Evolutionary conservation across 2,113 vertebrate species (phyloP), one percentile per base, ranked within the genome.

Genomic region (Diglossa brunneiventris): DNA sequence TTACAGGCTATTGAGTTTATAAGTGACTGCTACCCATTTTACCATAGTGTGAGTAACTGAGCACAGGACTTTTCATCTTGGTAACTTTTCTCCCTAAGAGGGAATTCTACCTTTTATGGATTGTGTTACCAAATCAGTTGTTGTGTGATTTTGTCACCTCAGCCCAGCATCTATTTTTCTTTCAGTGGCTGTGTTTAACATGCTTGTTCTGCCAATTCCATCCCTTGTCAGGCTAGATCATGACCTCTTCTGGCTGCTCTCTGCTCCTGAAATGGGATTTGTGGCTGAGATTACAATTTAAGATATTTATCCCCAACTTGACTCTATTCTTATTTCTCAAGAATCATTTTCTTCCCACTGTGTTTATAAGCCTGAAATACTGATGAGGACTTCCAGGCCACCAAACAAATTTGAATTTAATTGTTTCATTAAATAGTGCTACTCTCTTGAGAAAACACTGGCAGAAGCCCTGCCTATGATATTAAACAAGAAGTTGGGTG

Each of bases 351-450:
- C 74, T 87, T 93, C 83, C 64, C 53, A 42, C 52, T 23, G 17
- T 53, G 50, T 69, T 89, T 92, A 79, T 78, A 87, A 94, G 63
- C 44, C 74, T 96, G 80, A 92, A 95, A 96, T 73, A 73, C 31
- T 63, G n/a, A 42, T 90, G 79, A 96, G 83, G 42, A 96, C 55
- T 90, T 89, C 73, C 69, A 89, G 88, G 74, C 41, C 83, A 92
- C 73, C 89, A 94, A 95, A 88, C 75, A 96, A 93, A 97, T 96
- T 91, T 90, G 90, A 61, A 87, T 97, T 76, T 95, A 94, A 96
- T 96, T 95, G 82, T 95, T 94, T 97, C 62, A 66, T 15, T 61
- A 92, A 96, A 93, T n/a, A 76, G 70, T 83, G 56, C 46, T 79
- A 7, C n/a, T 90, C 75, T 80, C 76, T 89, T 67, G 93, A 88